Conservation (phyloP, 2,888 invertebrate genomes). For the Metalampra italica region DNA sequence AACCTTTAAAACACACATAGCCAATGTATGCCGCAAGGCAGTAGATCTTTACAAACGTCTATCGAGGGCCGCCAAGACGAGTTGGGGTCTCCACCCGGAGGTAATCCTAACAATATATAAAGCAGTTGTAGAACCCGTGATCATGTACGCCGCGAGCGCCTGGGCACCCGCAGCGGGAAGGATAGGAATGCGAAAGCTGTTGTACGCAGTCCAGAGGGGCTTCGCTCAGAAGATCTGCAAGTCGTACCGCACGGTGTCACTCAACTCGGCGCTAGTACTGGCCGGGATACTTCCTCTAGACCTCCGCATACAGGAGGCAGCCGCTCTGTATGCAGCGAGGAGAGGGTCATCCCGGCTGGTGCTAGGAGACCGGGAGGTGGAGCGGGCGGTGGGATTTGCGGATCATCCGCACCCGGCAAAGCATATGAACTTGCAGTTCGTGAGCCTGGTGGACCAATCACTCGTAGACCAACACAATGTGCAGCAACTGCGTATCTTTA, state of each 20-base stretch:
- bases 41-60: neutral
- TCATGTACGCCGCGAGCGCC: neutral
- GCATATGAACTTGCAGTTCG: too few relatives aligned
- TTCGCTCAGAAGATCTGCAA: constrained; percentile 3
- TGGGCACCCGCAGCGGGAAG: neutral
- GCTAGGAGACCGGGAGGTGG: too few relatives aligned
- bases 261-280: constrained; percentile 9
- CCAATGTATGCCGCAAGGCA: constrained; percentile 6
- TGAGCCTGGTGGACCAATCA: too few relatives aligned
- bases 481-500: too few relatives aligned
- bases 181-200: neutral
- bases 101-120: neutral
- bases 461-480: too few relatives aligned
- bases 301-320: constrained; percentile 3
- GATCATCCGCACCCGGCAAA: too few relatives aligned
- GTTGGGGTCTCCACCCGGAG: constrained; percentile 8
- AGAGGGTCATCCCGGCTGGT: neutral
- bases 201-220: neutral
- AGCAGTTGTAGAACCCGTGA: neutral
- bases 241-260: constrained; percentile 4
- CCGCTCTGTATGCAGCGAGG: neutral
- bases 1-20: constrained; percentile 9
- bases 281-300: constrained; percentile 13
- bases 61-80: constrained; percentile 3
- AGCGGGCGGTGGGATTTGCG: too few relatives aligned